Base-by-base conservation (phyloP, 2,113 vertebrate genomes). In the Shinisaurus crocodilurus region DNA sequence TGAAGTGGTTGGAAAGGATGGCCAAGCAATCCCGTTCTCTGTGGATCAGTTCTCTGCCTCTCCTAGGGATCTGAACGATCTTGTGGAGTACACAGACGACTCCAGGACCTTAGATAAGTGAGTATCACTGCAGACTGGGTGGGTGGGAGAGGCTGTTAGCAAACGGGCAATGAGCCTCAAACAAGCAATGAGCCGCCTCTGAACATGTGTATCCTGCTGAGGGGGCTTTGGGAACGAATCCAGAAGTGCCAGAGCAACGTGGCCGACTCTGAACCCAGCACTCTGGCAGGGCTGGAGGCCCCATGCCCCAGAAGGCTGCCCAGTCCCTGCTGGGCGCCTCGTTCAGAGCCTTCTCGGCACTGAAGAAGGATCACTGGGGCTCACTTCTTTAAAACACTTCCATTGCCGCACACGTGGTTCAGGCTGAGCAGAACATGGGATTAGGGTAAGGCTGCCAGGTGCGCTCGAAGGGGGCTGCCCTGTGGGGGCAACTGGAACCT, bases 91-190 rank as follows among this genome's bases (percentile, higher is more conserved):
- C 84, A 94, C 90, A 8, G 94, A 97, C 2, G 98, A 99, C 94
- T 96, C 95, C 83, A 98, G 98, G 88, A 99, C 98, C 0, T 95
- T 99, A 43, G 98, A 99, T 95, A 99, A 99, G 99, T 99, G 96
- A 94, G 98, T 96, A 89, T 85, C 0, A 1, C 29, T 60, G 6
- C 27, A 32, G 37, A 27, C 15, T 1, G 3, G 40, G 82, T 48
- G n/a, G 45, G 27, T 45, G 45, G 57, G 23, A 43, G 88, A 76
- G 54, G 34, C 1, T 67, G n/a, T 29, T 3, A 7, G 75, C 29
- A 32, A 63, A 20, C 12, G 10, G 60, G 50, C 6, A 54, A 10
- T 1, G 1, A 5, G 20, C 16, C 23, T 45, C 50, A n/a, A n/a
- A n/a, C 50, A 12, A 10, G 12, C 50, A 7, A 54, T 10, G 50